Base-by-base conservation (phyloP, 1,140 invertebrate species). In the Elymnias hypermnestra region DNA sequence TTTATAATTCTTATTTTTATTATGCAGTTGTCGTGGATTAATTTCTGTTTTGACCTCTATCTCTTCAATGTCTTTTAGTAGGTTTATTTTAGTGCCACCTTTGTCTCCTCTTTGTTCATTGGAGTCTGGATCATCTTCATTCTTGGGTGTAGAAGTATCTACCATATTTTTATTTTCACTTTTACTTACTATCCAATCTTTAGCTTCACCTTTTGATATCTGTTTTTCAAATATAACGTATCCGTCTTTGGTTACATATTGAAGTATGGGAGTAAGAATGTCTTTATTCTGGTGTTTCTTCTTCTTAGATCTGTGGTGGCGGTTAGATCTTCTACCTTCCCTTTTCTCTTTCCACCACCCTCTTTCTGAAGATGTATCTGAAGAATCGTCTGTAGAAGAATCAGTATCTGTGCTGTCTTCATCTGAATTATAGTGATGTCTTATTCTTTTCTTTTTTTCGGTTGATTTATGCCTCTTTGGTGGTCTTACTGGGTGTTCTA, bases 151-250 rank as follows among this genome's bases (percentile, higher is more conserved):
- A 0, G 25, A 9, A 5, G 13, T 15, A 31, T 18, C 6, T 33
- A 54, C 36, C 4, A 7, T 3, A 10, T 50, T 45, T 12, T 18
- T 49, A n/a, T 46, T 37, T 8, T 54, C 53, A 13, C 57, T 61
- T 47, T 63, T 64, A 13, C 39, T 31, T 18, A 44, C 54, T 15
- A 82, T 40, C 79, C 77, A 83, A 40, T 72, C 66, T 5, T 66
- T 79, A 2, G 79, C 79, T 66, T 83, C 72, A 5, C 51, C 57
- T 41, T 77, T 78, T n/a, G 64, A 63, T 25, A 84, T 76, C 21
- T 72, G 64, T 37, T 84, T 82, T 39, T 84, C 77, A 53, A 59
- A 84, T 46, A 84, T 75, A 3, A 84, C 81, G 38, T 81, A 84
- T 0, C 79, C 79, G 36, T 82, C 73, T 35, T 82, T 78, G 1